phyloP scores from a whole-genome alignment of 2,797 vertebrate genomes.

The Megaceryle alcyon region DNA sequence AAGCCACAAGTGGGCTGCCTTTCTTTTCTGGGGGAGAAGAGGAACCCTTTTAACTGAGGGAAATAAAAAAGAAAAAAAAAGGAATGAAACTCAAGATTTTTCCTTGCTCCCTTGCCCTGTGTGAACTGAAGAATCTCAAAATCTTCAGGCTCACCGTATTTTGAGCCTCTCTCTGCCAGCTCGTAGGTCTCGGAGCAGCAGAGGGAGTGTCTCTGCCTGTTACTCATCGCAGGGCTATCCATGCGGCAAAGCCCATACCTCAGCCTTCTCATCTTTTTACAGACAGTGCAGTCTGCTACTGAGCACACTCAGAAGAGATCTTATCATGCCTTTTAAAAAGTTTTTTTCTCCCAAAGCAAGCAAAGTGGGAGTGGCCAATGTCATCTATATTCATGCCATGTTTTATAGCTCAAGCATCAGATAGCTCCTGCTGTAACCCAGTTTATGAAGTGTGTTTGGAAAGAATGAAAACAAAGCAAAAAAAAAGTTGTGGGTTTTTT shows the following conservation, averaged over 20 bases:
- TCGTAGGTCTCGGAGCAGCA: background rate
- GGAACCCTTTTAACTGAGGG: background rate
- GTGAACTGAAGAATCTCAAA: background rate
- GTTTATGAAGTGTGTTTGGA: conserved; percentile 44
- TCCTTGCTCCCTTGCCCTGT: background rate
- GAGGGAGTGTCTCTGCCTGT: background rate
- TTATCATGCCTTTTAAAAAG: conserved; percentile 20
- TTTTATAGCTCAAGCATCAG: conserved; percentile 60
- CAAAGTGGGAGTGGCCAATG: conserved; percentile 21
- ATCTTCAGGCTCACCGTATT: accelerated
- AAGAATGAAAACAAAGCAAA: conserved; percentile 55
- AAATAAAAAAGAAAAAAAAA: background rate
- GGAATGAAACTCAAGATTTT: background rate
- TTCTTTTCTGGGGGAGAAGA: background rate
- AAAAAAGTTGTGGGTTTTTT: background rate
- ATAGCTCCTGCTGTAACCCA: background rate
- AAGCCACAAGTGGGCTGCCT: conserved; percentile 18
- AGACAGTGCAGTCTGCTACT: conserved; percentile 26
- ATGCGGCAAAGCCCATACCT: background rate
- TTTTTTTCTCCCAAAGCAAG: background rate
- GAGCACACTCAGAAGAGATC: conserved; percentile 31
- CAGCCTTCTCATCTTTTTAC: conserved; percentile 10
- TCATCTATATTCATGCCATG: conserved; percentile 40
- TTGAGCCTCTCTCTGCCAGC: background rate
- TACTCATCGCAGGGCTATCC: background rate